Percentiles rank a stretch among this genome's conserved stretches.
Evolutionary conservation across 53 echinoderm and acorn worm species (phyloP).

Genomic region (Holothuria leucospilota): DNA sequence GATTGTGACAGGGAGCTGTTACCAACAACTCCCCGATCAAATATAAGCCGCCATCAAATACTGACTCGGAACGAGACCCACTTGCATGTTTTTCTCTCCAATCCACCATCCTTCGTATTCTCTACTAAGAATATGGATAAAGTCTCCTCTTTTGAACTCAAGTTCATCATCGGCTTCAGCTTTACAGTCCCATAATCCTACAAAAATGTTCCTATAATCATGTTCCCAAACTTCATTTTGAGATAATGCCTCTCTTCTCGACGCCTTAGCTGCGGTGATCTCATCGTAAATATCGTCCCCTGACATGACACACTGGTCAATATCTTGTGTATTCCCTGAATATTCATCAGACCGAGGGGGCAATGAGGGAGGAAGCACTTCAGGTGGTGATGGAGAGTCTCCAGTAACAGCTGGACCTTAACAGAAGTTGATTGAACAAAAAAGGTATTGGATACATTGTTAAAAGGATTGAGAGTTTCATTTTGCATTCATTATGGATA

Average conservation of each 20-base stretch:
- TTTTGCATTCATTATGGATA: too few species aligned
- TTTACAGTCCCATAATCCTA: conserved; percentile 87
- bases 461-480: too few species aligned
- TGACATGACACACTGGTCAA: neutral
- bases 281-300: neutral
- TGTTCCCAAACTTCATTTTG: conserved; percentile 79
- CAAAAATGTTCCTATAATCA: conserved; percentile 91
- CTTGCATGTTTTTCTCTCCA: conserved; percentile 85
- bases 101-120: conserved; percentile 95
- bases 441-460: too few species aligned
- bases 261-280: neutral
- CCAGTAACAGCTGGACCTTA: too few species aligned
- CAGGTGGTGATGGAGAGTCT: too few species aligned
- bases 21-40: too few species aligned
- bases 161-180: conserved; percentile 80
- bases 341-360: too few species aligned
- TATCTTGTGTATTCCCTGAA: too few species aligned
- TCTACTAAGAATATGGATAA: conserved; percentile 87
- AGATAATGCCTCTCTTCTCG: neutral
- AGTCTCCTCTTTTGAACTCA: conserved; percentile 81
- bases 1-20: too few species aligned
- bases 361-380: too few species aligned
- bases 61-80: conserved; percentile 89
- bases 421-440: too few species aligned
- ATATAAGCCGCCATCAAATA: conserved; percentile 93